Conservation (phyloP, 1,140 invertebrate genomes). For the Episyrphus balteatus region DNA sequence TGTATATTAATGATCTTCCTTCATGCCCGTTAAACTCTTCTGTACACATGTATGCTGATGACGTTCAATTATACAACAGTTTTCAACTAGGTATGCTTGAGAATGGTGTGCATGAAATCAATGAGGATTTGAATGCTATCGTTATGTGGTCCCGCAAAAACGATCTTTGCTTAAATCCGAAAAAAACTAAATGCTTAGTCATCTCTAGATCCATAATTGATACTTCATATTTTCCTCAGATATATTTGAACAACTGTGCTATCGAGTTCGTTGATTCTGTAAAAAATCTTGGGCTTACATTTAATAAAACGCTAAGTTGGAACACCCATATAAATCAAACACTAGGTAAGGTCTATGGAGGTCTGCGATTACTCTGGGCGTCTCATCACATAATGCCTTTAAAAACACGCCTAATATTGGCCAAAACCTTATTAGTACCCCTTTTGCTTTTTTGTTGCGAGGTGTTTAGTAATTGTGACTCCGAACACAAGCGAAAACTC, state of each 20-base stretch:
- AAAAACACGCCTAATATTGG: too few relatives aligned
- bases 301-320: neutral
- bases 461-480: neutral
- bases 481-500: neutral
- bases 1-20: neutral
- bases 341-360: neutral
- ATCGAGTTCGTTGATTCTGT: neutral
- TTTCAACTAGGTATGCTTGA: neutral
- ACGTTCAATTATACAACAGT: neutral
- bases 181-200: neutral
- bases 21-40: neutral
- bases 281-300: neutral
- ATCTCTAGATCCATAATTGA: neutral
- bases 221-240: neutral
- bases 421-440: neutral
- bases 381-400: neutral
- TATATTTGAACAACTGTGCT: neutral
- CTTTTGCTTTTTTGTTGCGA: neutral
- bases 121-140: neutral
- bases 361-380: neutral
- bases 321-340: neutral
- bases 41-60: neutral
- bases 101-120: neutral
- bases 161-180: neutral
- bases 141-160: neutral